Conservation (phyloP, 2,113 vertebrate genomes). For the Vulpes vulpes region DNA sequence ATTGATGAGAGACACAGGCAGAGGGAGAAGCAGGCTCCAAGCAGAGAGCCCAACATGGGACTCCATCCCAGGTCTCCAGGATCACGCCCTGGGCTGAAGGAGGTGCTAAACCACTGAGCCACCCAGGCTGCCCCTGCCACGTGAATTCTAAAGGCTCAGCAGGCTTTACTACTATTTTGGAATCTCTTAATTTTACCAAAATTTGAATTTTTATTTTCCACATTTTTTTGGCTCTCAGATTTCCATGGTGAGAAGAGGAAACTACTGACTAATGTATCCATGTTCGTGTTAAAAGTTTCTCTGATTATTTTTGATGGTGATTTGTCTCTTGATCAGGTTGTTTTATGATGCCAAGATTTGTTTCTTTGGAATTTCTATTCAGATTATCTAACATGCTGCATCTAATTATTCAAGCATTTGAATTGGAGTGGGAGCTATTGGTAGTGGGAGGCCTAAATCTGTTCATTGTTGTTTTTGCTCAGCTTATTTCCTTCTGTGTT, state of each 20-base stretch:
- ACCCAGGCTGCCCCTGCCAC: not conserved
- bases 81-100: too few species aligned
- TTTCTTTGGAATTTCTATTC: constrained; percentile 45
- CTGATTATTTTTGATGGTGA: not conserved
- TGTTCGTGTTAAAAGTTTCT: constrained; percentile 21
- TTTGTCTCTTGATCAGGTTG: not conserved
- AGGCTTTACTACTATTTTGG: constrained; percentile 17
- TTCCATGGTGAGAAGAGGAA: not conserved
- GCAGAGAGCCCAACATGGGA: too few species aligned
- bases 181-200: not conserved
- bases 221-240: not conserved
- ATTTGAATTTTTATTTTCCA: not conserved
- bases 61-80: too few species aligned
- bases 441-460: not conserved
- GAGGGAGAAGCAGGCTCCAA: too few species aligned
- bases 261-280: not conserved
- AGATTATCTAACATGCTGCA: not conserved
- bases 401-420: constrained; percentile 3
- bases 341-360: not conserved
- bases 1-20: too few species aligned
- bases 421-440: not conserved
- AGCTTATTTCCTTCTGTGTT: constrained; percentile 1
- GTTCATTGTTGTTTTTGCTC: not conserved
- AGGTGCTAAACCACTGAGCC: too few species aligned
- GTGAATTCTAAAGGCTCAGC: not conserved